Evolutionary conservation across 2,888 invertebrate species (phyloP), one percentile per base, ranked within the genome.

Genomic region (Phragmatobia fuliginosa): DNA sequence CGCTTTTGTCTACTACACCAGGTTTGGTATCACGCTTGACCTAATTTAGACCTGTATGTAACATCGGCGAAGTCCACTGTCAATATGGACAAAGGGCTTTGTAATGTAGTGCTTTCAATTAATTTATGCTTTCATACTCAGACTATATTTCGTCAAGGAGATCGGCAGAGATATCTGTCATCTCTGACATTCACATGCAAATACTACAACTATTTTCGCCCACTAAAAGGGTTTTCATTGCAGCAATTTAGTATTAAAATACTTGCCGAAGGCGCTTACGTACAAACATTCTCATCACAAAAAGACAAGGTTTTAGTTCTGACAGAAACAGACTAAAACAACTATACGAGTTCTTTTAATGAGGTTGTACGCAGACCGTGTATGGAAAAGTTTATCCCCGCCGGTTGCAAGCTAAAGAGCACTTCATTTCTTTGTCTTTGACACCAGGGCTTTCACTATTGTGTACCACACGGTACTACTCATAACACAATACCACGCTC

Each of bases 341-440:
- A 52, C n/a, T 59, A 68, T 31, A 61, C 60, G 7, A 69, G 49
- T 41, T 52, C 59, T 52, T 61, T 65, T 69, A 69, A 65, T 69
- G 69, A 69, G 60, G 25, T 61, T 61, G 38, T 65, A 52, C 18
- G 25, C 69, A 59, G n/a, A 62, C 33, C 63, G 58, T n/a, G 59
- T 28, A 41, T 32, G 33, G 32, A 21, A 56, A 63, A 68, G 33
- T 63, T 62, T 62, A 49, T 64, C 18, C 16, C 16, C 31, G 16
- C 21, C 41, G 16, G 58, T 31, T 49, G 36, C 38, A 32, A 41
- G 21, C 31, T 58, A 41, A 60, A 49, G 18, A 10, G 6, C n/a
- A 58, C 58, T 59, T 66, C 38, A 58, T 60, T 59, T 60, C 38
- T 66, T 58, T 58, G 56, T 66, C 31, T 52, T 31, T 31, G 31